Evolutionary conservation across 2,888 invertebrate genomes (phyloP).

Genomic region (Aphrophora alni): DNA sequence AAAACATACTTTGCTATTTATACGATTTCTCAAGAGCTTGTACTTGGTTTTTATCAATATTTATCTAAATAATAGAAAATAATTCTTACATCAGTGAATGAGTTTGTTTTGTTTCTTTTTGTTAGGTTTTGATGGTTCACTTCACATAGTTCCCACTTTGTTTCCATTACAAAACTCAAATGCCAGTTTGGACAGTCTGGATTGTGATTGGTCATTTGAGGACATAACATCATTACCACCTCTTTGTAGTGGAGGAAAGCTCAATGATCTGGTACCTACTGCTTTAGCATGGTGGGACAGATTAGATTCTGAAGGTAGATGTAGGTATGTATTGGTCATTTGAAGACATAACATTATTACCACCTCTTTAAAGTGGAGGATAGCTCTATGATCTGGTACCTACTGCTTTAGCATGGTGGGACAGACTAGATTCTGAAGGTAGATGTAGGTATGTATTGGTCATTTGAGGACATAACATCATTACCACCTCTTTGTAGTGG

Average conservation of each 20-base stretch:
- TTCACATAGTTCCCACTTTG: conserved; percentile 68
- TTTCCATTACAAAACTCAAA: conserved; percentile 60
- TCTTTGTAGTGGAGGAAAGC: conserved; percentile 29
- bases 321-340: conserved; percentile 26
- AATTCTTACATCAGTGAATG: too few relatives aligned
- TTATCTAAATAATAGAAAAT: too few relatives aligned
- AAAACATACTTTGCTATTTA: too few relatives aligned
- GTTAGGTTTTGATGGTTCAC: conserved; percentile 63
- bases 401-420: conserved; percentile 52
- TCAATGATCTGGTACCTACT: conserved; percentile 41
- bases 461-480: conserved; percentile 42
- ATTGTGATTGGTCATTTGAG: conserved; percentile 37
- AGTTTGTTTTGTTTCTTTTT: too few relatives aligned
- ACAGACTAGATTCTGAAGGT: conserved; percentile 48
- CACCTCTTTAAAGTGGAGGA: conserved; percentile 31
- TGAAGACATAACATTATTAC: conserved; percentile 44
- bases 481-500: conserved; percentile 39
- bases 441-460: conserved; percentile 36
- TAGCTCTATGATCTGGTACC: conserved; percentile 40
- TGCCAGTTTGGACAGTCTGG: conserved; percentile 16
- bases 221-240: conserved; percentile 43
- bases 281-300: conserved; percentile 54
- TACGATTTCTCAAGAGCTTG: too few relatives aligned
- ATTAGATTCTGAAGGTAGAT: conserved; percentile 42
- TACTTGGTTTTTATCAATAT: too few relatives aligned